phyloP scores from a whole-genome alignment of 2,888 invertebrate species.

The Diabrotica balteata region DNA sequence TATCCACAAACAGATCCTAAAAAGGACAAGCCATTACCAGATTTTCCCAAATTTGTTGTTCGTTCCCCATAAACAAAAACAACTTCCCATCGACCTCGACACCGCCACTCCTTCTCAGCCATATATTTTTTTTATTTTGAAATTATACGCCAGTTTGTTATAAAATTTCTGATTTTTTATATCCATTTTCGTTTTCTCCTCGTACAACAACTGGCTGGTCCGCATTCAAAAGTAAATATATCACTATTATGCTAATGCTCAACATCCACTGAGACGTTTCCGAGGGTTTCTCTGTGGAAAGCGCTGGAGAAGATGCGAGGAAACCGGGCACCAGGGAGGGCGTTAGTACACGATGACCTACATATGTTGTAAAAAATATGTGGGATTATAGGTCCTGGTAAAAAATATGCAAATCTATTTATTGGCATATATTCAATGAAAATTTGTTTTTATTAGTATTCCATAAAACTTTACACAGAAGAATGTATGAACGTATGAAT shows the following conservation, averaged over 20 bases:
- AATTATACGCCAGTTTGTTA: constrained; percentile 27
- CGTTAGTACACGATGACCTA: constrained; percentile 7
- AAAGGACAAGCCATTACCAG: too few relatives aligned
- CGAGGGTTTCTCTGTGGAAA: constrained; percentile 33
- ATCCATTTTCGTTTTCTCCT: constrained; percentile 19
- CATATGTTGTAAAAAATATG: neutral
- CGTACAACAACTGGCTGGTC: constrained; percentile 27
- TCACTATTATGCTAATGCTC: constrained; percentile 45
- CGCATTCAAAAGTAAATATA: constrained; percentile 43
- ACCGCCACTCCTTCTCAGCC: constrained; percentile 1
- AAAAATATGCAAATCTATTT: too few relatives aligned
- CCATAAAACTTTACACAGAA: too few relatives aligned
- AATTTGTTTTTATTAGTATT: too few relatives aligned
- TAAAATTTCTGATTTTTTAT: constrained; percentile 26
- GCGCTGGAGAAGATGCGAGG: constrained; percentile 16
- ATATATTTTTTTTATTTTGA: constrained; percentile 26
- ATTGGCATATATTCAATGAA: too few relatives aligned
- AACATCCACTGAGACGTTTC: constrained; percentile 42
- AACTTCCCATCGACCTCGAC: neutral
- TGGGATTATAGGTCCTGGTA: too few relatives aligned
- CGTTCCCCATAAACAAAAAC: constrained; percentile 1
- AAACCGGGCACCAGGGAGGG: constrained; percentile 12
- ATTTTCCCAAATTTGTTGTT: neutral
- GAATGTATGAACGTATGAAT: too few relatives aligned
- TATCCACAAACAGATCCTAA: too few relatives aligned